Percentiles rank a stretch among this genome's conserved stretches.
Evolutionary conservation across 2,888 invertebrate species (phyloP).

Genomic region (Meiosimyza platycephala): DNA sequence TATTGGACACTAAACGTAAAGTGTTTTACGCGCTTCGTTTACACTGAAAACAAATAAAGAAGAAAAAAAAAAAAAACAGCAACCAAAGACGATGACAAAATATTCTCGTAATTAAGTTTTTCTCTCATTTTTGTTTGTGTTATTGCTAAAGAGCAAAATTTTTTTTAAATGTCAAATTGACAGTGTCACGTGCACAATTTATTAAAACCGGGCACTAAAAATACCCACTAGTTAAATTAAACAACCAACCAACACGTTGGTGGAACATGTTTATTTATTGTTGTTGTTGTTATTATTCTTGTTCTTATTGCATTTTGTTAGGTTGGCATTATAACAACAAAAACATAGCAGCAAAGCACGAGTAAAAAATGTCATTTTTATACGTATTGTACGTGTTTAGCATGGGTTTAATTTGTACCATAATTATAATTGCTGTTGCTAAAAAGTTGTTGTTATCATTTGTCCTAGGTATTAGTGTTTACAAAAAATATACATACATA

Average conservation of each 20-base stretch:
- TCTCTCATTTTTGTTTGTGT: not conserved
- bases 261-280: not conserved
- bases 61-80: not conserved
- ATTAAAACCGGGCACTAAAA: constrained; percentile 18
- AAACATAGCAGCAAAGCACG: too few relatives aligned
- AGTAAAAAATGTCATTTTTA: constrained; percentile 16
- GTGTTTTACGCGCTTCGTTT: not conserved
- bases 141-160: not conserved
- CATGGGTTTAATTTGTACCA: constrained; percentile 21
- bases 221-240: constrained; percentile 14
- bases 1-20: too few relatives aligned
- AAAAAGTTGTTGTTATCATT: too few relatives aligned
- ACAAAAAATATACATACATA: too few relatives aligned
- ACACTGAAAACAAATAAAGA: not conserved
- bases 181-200: constrained; percentile 22
- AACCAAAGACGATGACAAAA: too few relatives aligned
- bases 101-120: too few relatives aligned
- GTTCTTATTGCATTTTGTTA: too few relatives aligned
- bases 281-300: not conserved
- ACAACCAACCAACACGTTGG: too few relatives aligned
- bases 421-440: constrained; percentile 10
- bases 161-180: constrained; percentile 11
- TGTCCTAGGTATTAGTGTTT: too few relatives aligned
- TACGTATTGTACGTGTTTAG: constrained; percentile 19
- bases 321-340: too few relatives aligned